Base-by-base conservation (phyloP, 2,888 invertebrate genomes). In the Trichogramma dendrolimi region DNA sequence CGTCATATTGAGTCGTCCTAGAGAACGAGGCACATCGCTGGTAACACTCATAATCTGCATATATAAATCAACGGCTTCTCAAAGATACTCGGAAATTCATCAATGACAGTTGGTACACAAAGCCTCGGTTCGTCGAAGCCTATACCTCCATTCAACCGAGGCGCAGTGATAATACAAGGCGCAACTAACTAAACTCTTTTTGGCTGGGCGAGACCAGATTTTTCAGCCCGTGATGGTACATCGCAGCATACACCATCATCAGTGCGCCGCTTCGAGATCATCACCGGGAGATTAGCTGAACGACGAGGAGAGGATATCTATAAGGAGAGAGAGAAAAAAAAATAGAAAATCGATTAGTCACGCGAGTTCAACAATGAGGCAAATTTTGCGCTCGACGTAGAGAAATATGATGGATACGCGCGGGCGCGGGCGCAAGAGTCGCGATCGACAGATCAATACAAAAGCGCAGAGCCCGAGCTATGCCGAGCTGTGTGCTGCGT, bases 261-360 rank as follows among this genome's bases (percentile, higher is more conserved):
- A 14, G 14, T 14, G 14, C 14, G 14, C 14, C 14, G 27, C 27
- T 27, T 7, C 8, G 43, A 58, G 41, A 58, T 7, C 4, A 27
- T 40, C 14, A 48, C 8, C 4, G 50, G 7, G 4, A 41, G 40
- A 54, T 27, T 27, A 55, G 47, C 27, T 46, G 40, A 55, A 38
- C n/a, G 43, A 40, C 40, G 11, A 27, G 6, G 14, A 55, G 6
- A 39, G 40, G 42, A 44, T 7, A 55, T 53, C 39, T 49, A 10
- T 40, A 38, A 11, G 55, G 38, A 10, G 4, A 10, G 14, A 38
- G 5, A 10, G 14, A 54, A 58, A 60, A 56, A 59, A 63, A n/a
- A 55, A 7, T 64, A 61, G 56, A 46, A 53, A 64, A 61, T 58
- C 64, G 64, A 64, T 64, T 61, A 61, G 64, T 64, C 64, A 61